Base-by-base conservation (phyloP, 35 echinoderm and acorn worm species). In the Amphiura filiformis region DNA sequence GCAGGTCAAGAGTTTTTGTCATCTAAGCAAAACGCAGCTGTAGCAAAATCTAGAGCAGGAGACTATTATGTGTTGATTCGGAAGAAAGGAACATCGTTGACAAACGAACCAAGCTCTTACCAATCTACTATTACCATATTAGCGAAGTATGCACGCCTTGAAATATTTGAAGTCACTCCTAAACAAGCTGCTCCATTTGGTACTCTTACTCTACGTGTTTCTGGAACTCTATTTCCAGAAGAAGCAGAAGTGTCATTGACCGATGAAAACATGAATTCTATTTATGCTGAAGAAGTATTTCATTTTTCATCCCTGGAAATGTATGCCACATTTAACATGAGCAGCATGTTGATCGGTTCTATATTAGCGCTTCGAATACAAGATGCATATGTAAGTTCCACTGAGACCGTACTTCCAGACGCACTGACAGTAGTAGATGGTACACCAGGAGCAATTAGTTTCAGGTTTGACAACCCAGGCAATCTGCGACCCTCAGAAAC, bases 161-260 rank as follows among this genome's bases (percentile, higher is more conserved):
- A 92, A 56, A 83, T 92, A 49, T 35, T 92, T 2, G 56, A 86
- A 42, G 40, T 92, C 38, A n/a, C 17, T 5, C 90, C 90, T 13
- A 31, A 49, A 28, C n/a, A 20, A 78, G 90, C 84, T 31, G 90
- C 84, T 17, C 84, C 90, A 1, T 33, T 84, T 13, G 90, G 90
- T 33, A 86, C 33, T 36, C 56, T 87, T 30, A 92, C 90, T 13
- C 75, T 92, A 32, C 32, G 35, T 39, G 52, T 92, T n/a, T 35
- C 32, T 11, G 90, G 90, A 20, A 92, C 90, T 28, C 64, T 87
- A 49, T 87, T 92, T 47, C 90, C 90, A 49, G 90, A 92, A 39
- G 61, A 87, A 3, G 77, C 49, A n/a, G 39, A 15, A 37, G 84
- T 83, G 31, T 77, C 39, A 18, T 37, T 87, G 30, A 32, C 35